These are phyloP conservation scores for Steinernema feltiae DNA, from an alignment of 1,140 invertebrate genomes.

Conservation along the genomic window DNA sequence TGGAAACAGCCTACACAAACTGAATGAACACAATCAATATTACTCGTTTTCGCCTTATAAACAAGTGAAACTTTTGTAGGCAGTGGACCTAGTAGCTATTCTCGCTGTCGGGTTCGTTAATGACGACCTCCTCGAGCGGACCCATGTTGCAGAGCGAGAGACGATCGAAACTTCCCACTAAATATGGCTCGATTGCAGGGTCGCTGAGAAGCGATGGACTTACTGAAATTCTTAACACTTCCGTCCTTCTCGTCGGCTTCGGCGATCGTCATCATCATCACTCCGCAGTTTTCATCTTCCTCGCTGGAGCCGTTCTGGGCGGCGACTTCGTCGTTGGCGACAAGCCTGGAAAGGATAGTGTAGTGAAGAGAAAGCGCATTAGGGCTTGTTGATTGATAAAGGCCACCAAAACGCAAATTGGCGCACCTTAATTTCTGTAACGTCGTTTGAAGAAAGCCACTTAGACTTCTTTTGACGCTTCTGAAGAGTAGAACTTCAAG, in stretches of 20 bases:
- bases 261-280: constrained; percentile 10
- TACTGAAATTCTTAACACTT: not conserved
- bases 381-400: too few species aligned
- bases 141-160: not conserved
- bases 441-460: not conserved
- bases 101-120: not conserved
- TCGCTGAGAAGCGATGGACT: not conserved
- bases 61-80: too few species aligned
- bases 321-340: not conserved
- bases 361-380: too few species aligned
- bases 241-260: not conserved
- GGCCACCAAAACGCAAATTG: not conserved
- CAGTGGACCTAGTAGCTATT: too few species aligned
- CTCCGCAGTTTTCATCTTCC: not conserved
- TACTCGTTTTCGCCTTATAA: too few species aligned
- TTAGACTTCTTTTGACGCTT: not conserved
- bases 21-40: too few species aligned
- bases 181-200: not conserved
- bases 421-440: constrained; percentile 9
- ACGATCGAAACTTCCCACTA: not conserved
- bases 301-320: constrained; percentile 5
- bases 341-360: not conserved
- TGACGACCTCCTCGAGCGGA: not conserved
- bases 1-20: too few species aligned
- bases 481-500: not conserved